Evolutionary conservation across 2,113 vertebrate species (phyloP), one percentile per base, ranked within the genome.

Genomic region (Xenopus tropicalis): DNA sequence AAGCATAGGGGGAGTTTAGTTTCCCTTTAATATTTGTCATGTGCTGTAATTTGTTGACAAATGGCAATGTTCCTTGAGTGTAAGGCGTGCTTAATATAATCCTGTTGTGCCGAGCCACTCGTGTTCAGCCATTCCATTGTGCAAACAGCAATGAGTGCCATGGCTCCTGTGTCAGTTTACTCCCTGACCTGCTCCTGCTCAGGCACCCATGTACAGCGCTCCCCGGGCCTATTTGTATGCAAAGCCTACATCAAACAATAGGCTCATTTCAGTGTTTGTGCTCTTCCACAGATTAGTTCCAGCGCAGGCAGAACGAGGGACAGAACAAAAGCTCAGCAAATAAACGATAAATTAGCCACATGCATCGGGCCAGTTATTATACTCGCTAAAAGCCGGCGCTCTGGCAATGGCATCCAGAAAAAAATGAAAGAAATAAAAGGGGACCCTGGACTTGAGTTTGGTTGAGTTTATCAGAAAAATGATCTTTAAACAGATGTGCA

Each of bases 111-210:
- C 19, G 54, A 57, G 19, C 54, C 54, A 57, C 42, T 22, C 22
- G 44, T 68, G 66, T 68, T 54, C 37, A 51, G 48, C 23, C 24
- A 29, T n/a, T 29, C 5, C 48, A 22, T 22, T 68, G 66, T 68
- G 46, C 43, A 48, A 66, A 51, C 48, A 68, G 17, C 23, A 23
- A 44, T 54, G 24, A 56, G 48, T 52, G 16, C 23, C 23, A 24
- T 29, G 48, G 24, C 13, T 68, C 14, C 22, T 29, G 16, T 68
- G 66, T 68, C 48, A 68, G 14, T 56, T 13, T 51, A 48, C 24
- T 11, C 66, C 51, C 4, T 56, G 57, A 59, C 57, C 57, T 59
- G 22, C 57, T 59, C 57, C 14, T 10, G 16, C 20, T 23, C 20
- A 10, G 5, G 11, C 9, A 24, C 6, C 11, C 11, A 23, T 21